phyloP scores from a whole-genome alignment of 2,113 vertebrate species.

The Recurvirostra avosetta region DNA sequence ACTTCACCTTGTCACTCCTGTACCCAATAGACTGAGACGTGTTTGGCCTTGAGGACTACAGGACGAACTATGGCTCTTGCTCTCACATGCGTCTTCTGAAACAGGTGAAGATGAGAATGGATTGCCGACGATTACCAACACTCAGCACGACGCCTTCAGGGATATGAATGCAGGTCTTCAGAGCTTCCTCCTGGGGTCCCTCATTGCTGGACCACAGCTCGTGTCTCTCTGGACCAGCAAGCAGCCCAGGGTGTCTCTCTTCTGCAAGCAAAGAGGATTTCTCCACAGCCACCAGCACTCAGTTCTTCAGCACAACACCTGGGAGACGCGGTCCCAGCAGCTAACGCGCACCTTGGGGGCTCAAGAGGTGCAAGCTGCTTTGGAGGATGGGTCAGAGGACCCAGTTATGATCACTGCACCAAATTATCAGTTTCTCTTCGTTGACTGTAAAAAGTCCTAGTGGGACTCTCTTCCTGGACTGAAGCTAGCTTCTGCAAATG shows the following conservation, averaged over 20 bases:
- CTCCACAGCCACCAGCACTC: not conserved
- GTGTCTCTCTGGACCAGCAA: not conserved
- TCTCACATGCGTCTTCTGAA: not conserved
- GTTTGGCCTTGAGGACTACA: not conserved
- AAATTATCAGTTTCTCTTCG: not conserved
- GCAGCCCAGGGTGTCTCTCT: not conserved
- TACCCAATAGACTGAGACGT: rapidly evolving
- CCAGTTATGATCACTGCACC: not conserved
- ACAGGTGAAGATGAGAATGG: not conserved
- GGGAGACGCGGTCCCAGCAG: not conserved
- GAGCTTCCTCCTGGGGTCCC: not conserved
- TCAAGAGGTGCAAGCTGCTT: rapidly evolving
- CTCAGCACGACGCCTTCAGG: not conserved
- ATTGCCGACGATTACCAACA: rapidly evolving
- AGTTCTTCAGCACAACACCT: not conserved
- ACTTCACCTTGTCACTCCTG: not conserved
- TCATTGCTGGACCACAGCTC: not conserved
- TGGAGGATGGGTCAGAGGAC: not conserved
- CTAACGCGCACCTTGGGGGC: rapidly evolving
- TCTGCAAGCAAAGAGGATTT: not conserved
- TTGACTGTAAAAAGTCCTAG: not conserved
- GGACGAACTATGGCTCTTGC: not conserved
- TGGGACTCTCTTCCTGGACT: not conserved
- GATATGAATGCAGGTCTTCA: not conserved
- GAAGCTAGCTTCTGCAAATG: not conserved